Percentiles rank a stretch among this genome's conserved stretches.
Conservation (phyloP, 64 coral and sea anemone genomes). For the Dendrophyllia cribrosa region DNA sequence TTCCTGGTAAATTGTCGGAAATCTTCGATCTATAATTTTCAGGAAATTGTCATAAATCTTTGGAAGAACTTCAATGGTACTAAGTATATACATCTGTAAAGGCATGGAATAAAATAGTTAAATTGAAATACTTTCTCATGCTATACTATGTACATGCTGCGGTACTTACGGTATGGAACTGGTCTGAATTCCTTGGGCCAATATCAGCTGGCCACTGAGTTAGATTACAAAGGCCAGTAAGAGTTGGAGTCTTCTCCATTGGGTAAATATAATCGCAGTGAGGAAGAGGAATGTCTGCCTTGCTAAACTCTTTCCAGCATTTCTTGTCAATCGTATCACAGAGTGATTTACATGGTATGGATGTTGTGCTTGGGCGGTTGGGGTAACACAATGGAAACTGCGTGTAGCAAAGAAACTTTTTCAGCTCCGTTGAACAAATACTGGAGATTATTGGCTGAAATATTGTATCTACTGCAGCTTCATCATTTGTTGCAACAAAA, state of each 20-base stretch:
- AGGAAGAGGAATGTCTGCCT: not conserved
- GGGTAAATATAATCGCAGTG: conserved; percentile 72
- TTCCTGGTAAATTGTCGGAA: no score
- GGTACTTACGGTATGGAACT: conserved; percentile 16
- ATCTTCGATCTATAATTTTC: no score
- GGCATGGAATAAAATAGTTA: no score
- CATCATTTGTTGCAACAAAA: conserved; percentile 29
- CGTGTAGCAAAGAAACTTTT: conserved; percentile 70
- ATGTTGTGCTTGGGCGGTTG: not conserved
- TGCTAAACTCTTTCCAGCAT: conserved; percentile 35
- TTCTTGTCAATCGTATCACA: conserved; percentile 56
- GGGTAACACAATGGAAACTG: conserved; percentile 64
- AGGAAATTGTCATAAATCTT: no score
- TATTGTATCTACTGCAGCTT: not conserved
- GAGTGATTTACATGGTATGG: conserved; percentile 75
- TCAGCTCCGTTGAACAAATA: conserved; percentile 60
- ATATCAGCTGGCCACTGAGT: conserved; percentile 64
- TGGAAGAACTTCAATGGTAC: no score
- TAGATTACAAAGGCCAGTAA: conserved; percentile 67
- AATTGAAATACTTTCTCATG: no score
- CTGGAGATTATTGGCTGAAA: conserved; percentile 47
- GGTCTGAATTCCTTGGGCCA: conserved; percentile 59
- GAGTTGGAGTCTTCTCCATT: not conserved
- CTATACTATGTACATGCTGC: no score
- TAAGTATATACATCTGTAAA: no score